Evolutionary conservation across 2,113 vertebrate species (phyloP).

Genomic region (Garra rufa): DNA sequence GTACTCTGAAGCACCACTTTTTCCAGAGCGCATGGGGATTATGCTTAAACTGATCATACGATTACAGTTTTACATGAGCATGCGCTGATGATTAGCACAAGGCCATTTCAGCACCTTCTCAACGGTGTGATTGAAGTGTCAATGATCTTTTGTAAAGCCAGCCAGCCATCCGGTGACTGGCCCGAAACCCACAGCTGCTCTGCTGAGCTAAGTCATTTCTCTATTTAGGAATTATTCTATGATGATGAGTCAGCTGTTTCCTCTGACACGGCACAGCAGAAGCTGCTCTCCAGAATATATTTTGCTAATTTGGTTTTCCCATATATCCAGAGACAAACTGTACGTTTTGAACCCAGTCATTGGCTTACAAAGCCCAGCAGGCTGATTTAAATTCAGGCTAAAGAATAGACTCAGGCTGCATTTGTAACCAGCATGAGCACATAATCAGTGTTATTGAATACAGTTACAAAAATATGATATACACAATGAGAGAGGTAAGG

Average conservation of each 20-base stretch:
- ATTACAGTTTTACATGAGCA: slow-evolving; percentile 42
- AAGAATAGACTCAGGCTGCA: neutral
- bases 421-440: neutral
- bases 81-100: slow-evolving; percentile 40
- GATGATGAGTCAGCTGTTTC: slow-evolving; percentile 54
- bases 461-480: neutral
- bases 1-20: neutral
- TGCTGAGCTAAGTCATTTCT: slow-evolving; percentile 57
- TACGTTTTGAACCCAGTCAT: neutral
- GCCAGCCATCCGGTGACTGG: slow-evolving; percentile 2
- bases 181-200: slow-evolving; percentile 35
- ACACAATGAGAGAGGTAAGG: neutral
- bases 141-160: slow-evolving; percentile 49
- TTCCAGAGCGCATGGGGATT: slow-evolving; percentile 1
- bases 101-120: slow-evolving; percentile 26
- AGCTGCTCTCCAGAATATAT: slow-evolving; percentile 33
- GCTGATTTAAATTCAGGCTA: slow-evolving; percentile 2
- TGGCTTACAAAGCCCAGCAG: neutral
- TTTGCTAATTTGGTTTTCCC: slow-evolving; percentile 36
- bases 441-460: slow-evolving; percentile 14
- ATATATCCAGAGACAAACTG: slow-evolving; percentile 13
- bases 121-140: slow-evolving; percentile 28
- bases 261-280: slow-evolving; percentile 16
- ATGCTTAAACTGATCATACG: slow-evolving; percentile 41
- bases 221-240: slow-evolving; percentile 54